Percentiles rank a stretch among this genome's conserved stretches.
Conservation (phyloP, 2,113 vertebrate genomes). For the Leptocoma aspasia region DNA sequence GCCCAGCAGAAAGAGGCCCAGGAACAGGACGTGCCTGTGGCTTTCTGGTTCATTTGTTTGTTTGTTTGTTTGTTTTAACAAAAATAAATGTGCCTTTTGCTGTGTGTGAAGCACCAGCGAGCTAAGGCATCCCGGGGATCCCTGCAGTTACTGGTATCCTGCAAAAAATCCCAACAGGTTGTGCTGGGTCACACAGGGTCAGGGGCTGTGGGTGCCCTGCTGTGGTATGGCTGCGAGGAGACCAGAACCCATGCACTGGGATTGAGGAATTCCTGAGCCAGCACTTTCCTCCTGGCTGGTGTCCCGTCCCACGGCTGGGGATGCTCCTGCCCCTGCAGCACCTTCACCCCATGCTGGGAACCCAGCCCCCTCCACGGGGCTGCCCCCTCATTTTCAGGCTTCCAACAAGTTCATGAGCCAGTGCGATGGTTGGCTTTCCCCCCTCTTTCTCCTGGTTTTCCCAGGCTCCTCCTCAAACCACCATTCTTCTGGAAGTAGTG, state of each 20-base stretch:
- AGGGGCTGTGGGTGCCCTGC: neutral
- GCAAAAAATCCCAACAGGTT: neutral
- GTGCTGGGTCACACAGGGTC: neutral
- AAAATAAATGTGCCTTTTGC: neutral
- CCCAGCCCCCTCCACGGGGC: rapidly evolving
- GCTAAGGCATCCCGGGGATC: neutral
- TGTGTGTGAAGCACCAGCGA: neutral
- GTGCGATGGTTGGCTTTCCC: rapidly evolving
- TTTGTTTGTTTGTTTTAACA: neutral
- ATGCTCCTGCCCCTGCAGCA: neutral
- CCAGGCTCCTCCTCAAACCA: neutral
- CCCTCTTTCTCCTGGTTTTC: neutral
- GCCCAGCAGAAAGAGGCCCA: neutral
- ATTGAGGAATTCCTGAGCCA: neutral
- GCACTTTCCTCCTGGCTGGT: neutral
- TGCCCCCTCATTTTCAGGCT: neutral
- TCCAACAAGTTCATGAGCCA: rapidly evolving
- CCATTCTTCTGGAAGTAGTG: neutral
- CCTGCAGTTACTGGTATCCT: neutral
- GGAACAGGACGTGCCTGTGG: rapidly evolving
- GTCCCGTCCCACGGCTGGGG: neutral
- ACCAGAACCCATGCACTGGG: neutral
- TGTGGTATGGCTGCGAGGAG: rapidly evolving
- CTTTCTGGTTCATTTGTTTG: neutral
- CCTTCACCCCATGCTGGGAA: neutral